Conservation (phyloP, 2,797 vertebrate species). For the Vespertilio murinus region DNA sequence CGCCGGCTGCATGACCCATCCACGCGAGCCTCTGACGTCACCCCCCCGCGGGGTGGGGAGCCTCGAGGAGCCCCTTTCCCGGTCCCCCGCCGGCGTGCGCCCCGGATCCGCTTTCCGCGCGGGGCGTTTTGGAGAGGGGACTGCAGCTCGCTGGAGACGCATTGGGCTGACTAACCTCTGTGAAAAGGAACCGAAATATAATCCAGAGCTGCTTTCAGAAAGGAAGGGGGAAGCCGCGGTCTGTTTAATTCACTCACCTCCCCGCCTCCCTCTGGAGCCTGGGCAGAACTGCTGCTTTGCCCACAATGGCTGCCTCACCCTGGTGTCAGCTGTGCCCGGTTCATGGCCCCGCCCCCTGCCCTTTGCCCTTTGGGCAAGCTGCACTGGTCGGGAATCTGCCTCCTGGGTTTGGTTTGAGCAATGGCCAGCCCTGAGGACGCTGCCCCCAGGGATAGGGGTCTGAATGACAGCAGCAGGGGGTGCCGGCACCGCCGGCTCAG, state of each 20-base stretch:
- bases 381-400: not conserved
- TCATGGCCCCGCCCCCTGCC: not conserved
- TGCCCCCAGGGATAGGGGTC: not conserved
- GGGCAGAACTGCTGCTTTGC: not conserved
- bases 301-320: not conserved
- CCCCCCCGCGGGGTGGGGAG: conserved; percentile 30
- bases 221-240: accelerated
- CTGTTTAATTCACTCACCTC: not conserved
- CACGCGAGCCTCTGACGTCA: conserved; percentile 46
- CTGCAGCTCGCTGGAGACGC: not conserved
- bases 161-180: not conserved
- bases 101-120: not conserved
- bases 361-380: not conserved
- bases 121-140: not conserved
- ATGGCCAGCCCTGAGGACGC: not conserved
- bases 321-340: too few relatives aligned
- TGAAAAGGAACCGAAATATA: not conserved
- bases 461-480: not conserved
- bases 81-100: not conserved
- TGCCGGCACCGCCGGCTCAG: not conserved
- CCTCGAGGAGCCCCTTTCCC: conserved; percentile 31
- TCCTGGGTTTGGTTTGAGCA: not conserved
- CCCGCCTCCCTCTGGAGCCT: not conserved
- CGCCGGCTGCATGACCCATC: conserved; percentile 72
- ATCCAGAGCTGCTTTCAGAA: not conserved